Evolutionary conservation across 2,797 vertebrate species (phyloP).

Genomic region (Ceyx erithaca): DNA sequence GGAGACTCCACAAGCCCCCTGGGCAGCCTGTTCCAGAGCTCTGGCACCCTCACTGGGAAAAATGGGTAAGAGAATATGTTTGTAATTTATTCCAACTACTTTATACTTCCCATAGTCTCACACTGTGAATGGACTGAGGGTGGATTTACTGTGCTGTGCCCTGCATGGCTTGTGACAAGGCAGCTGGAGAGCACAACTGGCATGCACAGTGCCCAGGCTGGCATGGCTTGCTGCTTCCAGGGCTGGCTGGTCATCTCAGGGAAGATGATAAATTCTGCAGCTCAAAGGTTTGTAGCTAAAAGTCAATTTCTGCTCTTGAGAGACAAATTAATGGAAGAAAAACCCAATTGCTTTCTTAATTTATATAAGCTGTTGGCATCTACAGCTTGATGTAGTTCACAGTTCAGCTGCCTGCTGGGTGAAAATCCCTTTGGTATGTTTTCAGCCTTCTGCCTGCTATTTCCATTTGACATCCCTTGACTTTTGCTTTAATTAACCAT

Average conservation of each 20-base stretch:
- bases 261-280: background rate
- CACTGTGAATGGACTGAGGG: background rate
- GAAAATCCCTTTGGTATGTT: background rate
- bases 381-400: background rate
- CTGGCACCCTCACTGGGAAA: no score
- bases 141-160: background rate
- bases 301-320: background rate
- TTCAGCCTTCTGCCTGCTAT: background rate
- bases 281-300: background rate
- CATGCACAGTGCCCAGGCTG: accelerated
- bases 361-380: background rate
- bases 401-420: background rate
- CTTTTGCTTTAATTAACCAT: background rate
- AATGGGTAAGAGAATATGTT: background rate
- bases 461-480: background rate
- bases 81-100: background rate
- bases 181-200: background rate
- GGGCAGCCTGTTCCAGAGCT: no score
- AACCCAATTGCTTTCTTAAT: background rate
- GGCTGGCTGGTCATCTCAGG: background rate
- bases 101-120: background rate
- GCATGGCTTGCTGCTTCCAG: accelerated
- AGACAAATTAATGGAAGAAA: background rate
- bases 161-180: background rate
- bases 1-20: no score